Conservation (phyloP, 2,113 vertebrate species). For the Notechis scutatus region DNA sequence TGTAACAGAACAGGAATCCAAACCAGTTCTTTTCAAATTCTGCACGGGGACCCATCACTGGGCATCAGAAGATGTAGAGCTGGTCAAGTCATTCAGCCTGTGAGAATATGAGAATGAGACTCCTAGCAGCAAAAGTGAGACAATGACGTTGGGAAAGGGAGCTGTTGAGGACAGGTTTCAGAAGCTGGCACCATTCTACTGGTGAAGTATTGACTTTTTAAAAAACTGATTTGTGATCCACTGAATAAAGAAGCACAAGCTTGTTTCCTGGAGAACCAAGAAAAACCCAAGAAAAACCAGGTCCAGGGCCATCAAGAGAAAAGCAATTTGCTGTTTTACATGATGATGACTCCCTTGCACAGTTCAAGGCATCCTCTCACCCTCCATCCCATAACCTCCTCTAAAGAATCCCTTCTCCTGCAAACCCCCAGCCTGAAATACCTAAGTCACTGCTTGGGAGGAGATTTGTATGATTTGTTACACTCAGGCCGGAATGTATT, state of each 20-base stretch:
- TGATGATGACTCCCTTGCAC: constrained; percentile 24
- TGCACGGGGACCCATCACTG: neutral
- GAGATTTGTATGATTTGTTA: constrained; percentile 77
- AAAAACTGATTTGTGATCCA: neutral
- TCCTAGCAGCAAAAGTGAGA: neutral
- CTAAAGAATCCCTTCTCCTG: constrained; percentile 42
- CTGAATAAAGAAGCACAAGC: neutral
- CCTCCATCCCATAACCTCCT: constrained; percentile 51
- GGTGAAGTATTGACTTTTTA: neutral
- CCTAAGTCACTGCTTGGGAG: constrained; percentile 44
- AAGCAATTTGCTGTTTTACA: constrained; percentile 2
- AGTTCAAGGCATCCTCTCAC: constrained; percentile 39
- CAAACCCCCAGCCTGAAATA: constrained; percentile 26
- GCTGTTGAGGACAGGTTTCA: neutral
- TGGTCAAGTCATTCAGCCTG: neutral
- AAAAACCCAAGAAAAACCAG: neutral
- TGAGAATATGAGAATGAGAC: neutral
- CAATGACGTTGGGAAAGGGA: neutral
- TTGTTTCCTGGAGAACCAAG: neutral
- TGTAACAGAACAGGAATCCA: neutral
- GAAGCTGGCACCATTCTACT: neutral
- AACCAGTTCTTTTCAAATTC: neutral
- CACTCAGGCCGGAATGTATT: constrained; percentile 74
- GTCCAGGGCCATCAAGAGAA: neutral
- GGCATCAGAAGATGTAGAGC: neutral